Conservation (phyloP, 2,797 vertebrate species). For the Serranus cabrilla region DNA sequence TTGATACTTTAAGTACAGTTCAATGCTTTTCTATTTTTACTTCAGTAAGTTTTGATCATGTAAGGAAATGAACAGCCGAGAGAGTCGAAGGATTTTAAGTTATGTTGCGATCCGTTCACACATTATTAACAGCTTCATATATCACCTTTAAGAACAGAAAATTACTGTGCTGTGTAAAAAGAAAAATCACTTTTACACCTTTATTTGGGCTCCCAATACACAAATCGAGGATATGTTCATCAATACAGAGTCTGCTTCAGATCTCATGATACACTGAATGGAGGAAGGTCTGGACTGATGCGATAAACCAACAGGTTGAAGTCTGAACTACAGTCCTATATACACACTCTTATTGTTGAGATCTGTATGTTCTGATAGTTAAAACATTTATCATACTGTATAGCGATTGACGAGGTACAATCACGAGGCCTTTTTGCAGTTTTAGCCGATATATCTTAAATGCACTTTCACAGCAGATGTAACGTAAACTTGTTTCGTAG, state of each 20-base stretch:
- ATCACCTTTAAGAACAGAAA: not conserved
- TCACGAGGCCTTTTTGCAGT: slow-evolving; percentile 73
- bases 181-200: slow-evolving; percentile 73
- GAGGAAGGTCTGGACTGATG: slow-evolving; percentile 67
- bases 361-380: slow-evolving; percentile 71
- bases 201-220: slow-evolving; percentile 84
- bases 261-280: slow-evolving; percentile 76
- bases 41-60: no score
- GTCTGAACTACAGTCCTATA: slow-evolving; percentile 77
- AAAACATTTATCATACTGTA: slow-evolving; percentile 79
- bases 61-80: no score
- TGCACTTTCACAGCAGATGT: slow-evolving; percentile 81
- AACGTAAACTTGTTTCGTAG: slow-evolving; percentile 73
- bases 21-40: no score
- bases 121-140: not conserved
- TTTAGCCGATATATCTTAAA: slow-evolving; percentile 74
- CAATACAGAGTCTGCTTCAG: slow-evolving; percentile 78
- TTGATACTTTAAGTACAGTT: no score
- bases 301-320: slow-evolving; percentile 65
- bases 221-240: slow-evolving; percentile 77
- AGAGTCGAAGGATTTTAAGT: no score
- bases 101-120: no score
- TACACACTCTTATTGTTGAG: slow-evolving; percentile 75
- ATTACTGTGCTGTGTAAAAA: slow-evolving; percentile 38
- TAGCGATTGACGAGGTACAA: slow-evolving; percentile 75